Conservation (phyloP, 2,113 vertebrate species). For the Xenus cinereus region DNA sequence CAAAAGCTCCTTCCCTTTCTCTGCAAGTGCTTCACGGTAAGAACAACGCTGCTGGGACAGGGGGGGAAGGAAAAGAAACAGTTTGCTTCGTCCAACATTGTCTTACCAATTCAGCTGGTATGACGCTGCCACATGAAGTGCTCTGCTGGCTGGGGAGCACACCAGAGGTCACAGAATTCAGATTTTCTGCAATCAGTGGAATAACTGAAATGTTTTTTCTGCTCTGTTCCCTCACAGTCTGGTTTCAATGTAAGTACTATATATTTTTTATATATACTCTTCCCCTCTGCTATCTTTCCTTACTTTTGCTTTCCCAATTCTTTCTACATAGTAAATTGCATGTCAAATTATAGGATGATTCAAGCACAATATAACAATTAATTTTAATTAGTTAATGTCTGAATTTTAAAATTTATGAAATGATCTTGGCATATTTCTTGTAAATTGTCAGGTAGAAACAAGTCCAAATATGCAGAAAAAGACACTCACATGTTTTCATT, state of each 20-base stretch:
- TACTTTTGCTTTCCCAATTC: background rate
- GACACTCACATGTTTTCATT: background rate
- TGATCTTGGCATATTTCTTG: background rate
- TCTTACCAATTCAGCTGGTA: background rate
- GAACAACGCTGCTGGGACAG: background rate
- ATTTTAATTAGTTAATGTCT: background rate
- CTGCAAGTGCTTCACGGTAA: background rate
- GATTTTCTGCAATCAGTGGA: background rate
- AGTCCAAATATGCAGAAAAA: background rate
- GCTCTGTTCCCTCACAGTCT: background rate
- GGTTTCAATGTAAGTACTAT: background rate
- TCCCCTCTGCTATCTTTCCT: background rate
- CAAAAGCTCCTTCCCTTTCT: background rate
- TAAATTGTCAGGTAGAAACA: background rate
- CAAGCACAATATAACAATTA: background rate
- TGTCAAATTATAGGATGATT: background rate
- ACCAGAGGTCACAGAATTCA: background rate
- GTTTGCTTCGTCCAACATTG: background rate
- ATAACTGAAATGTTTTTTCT: background rate
- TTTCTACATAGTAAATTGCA: background rate
- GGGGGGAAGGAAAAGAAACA: background rate
- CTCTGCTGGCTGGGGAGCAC: background rate
- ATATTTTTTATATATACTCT: background rate
- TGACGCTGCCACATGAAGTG: background rate
- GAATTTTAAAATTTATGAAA: background rate